Percentiles rank a stretch among this genome's conserved stretches.
These are phyloP conservation scores for Galago senegalensis DNA, from an alignment of 2,797 vertebrate genomes.

Conservation along the genomic window DNA sequence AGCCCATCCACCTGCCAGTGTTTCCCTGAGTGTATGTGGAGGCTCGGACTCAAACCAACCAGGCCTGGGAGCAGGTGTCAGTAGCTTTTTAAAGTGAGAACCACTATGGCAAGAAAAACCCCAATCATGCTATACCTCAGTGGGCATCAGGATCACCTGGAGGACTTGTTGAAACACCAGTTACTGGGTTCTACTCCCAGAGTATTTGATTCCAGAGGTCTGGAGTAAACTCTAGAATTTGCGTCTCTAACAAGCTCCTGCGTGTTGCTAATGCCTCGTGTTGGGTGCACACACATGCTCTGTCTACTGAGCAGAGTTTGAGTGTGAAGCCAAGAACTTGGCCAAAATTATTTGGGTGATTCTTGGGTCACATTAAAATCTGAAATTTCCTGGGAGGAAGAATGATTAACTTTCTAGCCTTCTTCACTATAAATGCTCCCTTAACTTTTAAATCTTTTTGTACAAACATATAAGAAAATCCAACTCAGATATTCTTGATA, in stretches of 20 bases:
- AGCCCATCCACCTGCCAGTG: neutral
- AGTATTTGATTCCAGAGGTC: neutral
- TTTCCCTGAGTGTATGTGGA: neutral
- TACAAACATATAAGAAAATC: conserved; percentile 27
- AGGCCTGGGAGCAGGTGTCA: neutral
- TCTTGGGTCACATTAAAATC: neutral
- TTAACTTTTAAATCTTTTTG: conserved; percentile 30
- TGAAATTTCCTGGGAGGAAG: conserved; percentile 17
- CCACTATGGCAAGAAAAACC: neutral
- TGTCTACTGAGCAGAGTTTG: neutral
- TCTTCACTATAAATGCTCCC: neutral
- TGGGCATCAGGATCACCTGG: neutral
- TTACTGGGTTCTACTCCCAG: no score
- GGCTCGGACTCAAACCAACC: neutral
- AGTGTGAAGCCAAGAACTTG: neutral
- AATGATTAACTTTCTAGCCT: neutral
- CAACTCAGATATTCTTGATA: neutral
- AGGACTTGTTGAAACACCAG: neutral
- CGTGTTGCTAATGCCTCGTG: no score
- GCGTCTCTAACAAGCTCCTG: neutral
- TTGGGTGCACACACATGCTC: no score
- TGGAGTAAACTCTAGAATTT: neutral
- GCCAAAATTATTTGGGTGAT: neutral
- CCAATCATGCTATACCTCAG: neutral
- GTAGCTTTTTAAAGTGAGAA: neutral